A percentile compares a stretch with the other conserved stretches of the same genome.
These are phyloP conservation scores for Capitulum mitella DNA, from an alignment of 2,888 invertebrate species.

Conservation along the genomic window DNA sequence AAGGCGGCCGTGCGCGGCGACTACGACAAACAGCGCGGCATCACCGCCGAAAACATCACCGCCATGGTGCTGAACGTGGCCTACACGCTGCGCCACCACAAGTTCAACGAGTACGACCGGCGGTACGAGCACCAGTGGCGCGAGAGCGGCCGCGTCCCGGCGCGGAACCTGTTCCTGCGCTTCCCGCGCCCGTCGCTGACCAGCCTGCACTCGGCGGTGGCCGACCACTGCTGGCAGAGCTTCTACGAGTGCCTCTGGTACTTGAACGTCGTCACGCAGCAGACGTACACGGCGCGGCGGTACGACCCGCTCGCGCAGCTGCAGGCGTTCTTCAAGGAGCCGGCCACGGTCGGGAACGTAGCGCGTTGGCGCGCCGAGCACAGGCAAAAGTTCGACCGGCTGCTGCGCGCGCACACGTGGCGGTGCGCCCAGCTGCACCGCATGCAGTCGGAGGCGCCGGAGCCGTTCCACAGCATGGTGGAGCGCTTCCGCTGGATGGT, in stretches of 20 bases:
- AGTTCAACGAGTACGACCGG: slow-evolving; percentile 58
- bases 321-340: not conserved
- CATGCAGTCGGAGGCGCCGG: not conserved
- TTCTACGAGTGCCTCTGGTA: slow-evolving; percentile 54
- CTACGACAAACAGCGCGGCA: not conserved
- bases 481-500: slow-evolving; percentile 38
- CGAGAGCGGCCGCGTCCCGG: slow-evolving; percentile 32
- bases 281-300: slow-evolving; percentile 2
- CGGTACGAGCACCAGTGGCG: slow-evolving; percentile 43
- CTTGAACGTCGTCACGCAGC: slow-evolving; percentile 41
- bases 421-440: not conserved
- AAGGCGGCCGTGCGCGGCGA: slow-evolving; percentile 2
- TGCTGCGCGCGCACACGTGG: not conserved
- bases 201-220: slow-evolving; percentile 56
- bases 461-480: not conserved
- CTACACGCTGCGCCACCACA: slow-evolving; percentile 55
- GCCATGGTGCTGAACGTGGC: slow-evolving; percentile 53
- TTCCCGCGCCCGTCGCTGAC: slow-evolving; percentile 54
- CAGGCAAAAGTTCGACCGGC: not conserved
- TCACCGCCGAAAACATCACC: slow-evolving; percentile 37
- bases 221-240: slow-evolving; percentile 50
- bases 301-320: slow-evolving; percentile 15
- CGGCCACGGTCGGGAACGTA: slow-evolving; percentile 5
- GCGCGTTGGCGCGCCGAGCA: slow-evolving; percentile 14
- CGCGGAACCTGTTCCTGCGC: slow-evolving; percentile 42